Evolutionary conservation across 2,797 vertebrate species (phyloP), one percentile per base, ranked within the genome.

Genomic region (Salarias fasciatus): DNA sequence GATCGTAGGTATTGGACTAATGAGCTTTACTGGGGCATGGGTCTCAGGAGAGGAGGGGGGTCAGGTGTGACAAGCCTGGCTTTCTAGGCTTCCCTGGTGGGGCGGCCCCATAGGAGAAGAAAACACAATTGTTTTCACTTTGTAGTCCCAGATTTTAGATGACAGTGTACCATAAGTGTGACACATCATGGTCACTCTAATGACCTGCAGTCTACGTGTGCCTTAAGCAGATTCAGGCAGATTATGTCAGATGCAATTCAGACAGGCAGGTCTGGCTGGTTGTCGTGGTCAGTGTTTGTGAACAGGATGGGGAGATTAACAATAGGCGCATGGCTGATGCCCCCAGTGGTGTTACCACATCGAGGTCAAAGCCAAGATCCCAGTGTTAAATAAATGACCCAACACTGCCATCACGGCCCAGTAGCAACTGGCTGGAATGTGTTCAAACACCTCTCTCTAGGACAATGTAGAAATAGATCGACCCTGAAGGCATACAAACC

Each of bases 171-270:
- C 61, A 48, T 82, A 85, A 88, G 83, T 86, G 82, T 86, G 86
- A 88, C 83, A 88, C 89, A 84, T 86, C 82, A 80, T 73, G 83
- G 88, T 86, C 90, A 89, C 85, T 89, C 84, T 89, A 85, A 83
- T 86, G 81, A 86, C 88, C 82, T 73, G 83, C 82, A 58, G 84
- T 90, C 85, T 88, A 85, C 81, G 79, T 84, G 86, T 83, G 83
- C 87, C 89, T 90, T 90, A 92, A 91, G 88, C 82, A 89, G 89
- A 86, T 93, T 91, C 78, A 82, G 77, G 63, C 82, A 89, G 92
- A 92, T 93, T 93, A 93, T 91, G 90, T 93, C 91, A 90, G 85
- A 86, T 82, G 87, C 87, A 91, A 92, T 93, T 91, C 86, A 74
- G 72, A 75, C 76, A 57, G 86, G 80, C 86, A 76, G 84, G 76